A percentile compares a stretch with the other conserved stretches of the same genome.
phyloP scores from a whole-genome alignment of 2,888 invertebrate genomes.

The Colletes collaris region DNA sequence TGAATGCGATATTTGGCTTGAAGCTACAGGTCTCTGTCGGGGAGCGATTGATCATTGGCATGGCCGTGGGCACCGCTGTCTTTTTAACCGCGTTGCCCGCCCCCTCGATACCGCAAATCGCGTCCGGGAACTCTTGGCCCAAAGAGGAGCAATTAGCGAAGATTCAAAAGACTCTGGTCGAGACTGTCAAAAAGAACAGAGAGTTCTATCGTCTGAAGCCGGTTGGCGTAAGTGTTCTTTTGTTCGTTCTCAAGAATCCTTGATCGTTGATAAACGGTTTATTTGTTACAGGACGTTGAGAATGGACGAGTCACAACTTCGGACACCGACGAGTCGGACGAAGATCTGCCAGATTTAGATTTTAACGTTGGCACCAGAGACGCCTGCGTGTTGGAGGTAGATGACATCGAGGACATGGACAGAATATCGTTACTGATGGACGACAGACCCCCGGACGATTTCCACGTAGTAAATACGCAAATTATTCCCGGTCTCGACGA shows the following conservation, averaged over 20 bases:
- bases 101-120: conserved; percentile 89
- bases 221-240: conserved; percentile 28
- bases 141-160: conserved; percentile 87
- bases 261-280: neutral
- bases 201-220: conserved; percentile 88
- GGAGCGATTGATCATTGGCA: conserved; percentile 93
- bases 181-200: conserved; percentile 89
- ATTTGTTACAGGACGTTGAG: conserved; percentile 74
- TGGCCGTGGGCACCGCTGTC: conserved; percentile 95
- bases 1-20: conserved; percentile 96
- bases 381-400: conserved; percentile 91
- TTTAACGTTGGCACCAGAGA: conserved; percentile 90
- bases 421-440: conserved; percentile 90
- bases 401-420: conserved; percentile 92
- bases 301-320: conserved; percentile 84
- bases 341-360: conserved; percentile 87
- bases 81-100: conserved; percentile 91
- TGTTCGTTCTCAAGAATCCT: no score
- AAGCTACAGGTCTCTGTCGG: conserved; percentile 90
- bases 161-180: conserved; percentile 88
- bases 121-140: conserved; percentile 87
- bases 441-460: conserved; percentile 89
- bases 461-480: conserved; percentile 92
- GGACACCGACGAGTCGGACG: conserved; percentile 88
- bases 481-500: conserved; percentile 89